Conservation (phyloP, 2,797 vertebrate genomes). For the Microctenopoma lineatum region DNA sequence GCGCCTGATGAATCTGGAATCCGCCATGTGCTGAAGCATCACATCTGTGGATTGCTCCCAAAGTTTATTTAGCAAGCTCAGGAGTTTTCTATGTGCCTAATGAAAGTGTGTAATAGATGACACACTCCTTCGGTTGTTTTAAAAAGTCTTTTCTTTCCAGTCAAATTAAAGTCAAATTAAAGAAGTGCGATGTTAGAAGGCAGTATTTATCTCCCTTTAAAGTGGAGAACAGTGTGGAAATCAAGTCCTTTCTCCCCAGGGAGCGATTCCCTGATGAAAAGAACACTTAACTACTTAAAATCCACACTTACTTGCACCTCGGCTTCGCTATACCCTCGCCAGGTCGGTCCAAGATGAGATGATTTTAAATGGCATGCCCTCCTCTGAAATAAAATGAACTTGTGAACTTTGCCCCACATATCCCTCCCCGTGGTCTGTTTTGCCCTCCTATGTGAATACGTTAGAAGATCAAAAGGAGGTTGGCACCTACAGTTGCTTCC, state of each 20-base stretch:
- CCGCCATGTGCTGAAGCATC: conserved; percentile 59
- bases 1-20: conserved; percentile 46
- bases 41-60: conserved; percentile 44
- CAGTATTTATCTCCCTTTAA: conserved; percentile 41
- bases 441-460: conserved; percentile 22
- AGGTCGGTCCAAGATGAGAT: conserved; percentile 43
- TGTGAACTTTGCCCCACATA: conserved; percentile 57
- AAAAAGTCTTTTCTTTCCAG: conserved; percentile 25
- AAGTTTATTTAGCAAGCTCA: conserved; percentile 54
- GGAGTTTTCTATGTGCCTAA: conserved; percentile 52
- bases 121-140: conserved; percentile 25
- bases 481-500: conserved; percentile 24
- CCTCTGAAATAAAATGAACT: conserved; percentile 59
- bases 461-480: conserved; percentile 55
- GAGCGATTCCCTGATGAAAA: conserved; percentile 26
- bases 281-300: conserved; percentile 44
- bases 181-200: conserved; percentile 7
- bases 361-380: conserved; percentile 47
- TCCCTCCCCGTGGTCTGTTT: conserved; percentile 18
- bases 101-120: conserved; percentile 29
- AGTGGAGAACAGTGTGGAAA: conserved; percentile 22
- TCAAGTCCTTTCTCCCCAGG: conserved; percentile 2
- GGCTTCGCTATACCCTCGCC: conserved; percentile 9
- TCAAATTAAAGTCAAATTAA: conserved; percentile 32
- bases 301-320: conserved; percentile 16